Evolutionary conservation across 1,140 invertebrate species (phyloP).

Genomic region (Cyrtorhinus lividipennis): DNA sequence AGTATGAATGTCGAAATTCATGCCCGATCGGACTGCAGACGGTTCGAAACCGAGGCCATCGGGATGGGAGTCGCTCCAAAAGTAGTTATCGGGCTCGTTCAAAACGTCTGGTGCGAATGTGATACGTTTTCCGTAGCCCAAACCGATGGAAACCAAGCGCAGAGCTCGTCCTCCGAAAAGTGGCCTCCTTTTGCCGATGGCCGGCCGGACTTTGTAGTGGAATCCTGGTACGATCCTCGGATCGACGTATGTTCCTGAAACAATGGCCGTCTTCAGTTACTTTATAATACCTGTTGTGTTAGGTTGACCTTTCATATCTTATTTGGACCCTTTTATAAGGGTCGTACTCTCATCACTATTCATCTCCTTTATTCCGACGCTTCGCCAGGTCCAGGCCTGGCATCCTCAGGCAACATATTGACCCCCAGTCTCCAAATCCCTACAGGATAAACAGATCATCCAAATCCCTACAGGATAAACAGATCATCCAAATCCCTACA

Average conservation of each 20-base stretch:
- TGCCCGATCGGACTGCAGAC: conserved; percentile 44
- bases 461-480: no score
- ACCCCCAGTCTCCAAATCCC: no score
- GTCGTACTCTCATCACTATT: conserved; percentile 6
- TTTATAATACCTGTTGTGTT: neutral
- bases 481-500: no score
- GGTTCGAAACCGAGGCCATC: conserved; percentile 54
- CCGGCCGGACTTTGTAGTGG: conserved; percentile 50
- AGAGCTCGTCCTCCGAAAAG: conserved; percentile 49
- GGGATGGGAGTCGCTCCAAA: conserved; percentile 64
- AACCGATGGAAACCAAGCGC: conserved; percentile 47
- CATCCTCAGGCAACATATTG: no score
- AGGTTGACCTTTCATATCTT: neutral
- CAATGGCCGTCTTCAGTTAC: no score
- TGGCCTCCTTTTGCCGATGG: conserved; percentile 36
- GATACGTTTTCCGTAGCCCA: conserved; percentile 60
- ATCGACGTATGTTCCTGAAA: conserved; percentile 56
- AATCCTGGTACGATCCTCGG: conserved; percentile 57
- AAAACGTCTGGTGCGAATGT: conserved; percentile 49
- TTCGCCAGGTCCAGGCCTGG: no score
- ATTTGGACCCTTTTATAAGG: neutral
- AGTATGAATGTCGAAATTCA: conserved; percentile 45
- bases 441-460: no score
- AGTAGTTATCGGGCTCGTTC: conserved; percentile 49
- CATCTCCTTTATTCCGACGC: no score